Conservation (phyloP, 2,113 vertebrate species). For the Cyphomyrus discorhynchus region DNA sequence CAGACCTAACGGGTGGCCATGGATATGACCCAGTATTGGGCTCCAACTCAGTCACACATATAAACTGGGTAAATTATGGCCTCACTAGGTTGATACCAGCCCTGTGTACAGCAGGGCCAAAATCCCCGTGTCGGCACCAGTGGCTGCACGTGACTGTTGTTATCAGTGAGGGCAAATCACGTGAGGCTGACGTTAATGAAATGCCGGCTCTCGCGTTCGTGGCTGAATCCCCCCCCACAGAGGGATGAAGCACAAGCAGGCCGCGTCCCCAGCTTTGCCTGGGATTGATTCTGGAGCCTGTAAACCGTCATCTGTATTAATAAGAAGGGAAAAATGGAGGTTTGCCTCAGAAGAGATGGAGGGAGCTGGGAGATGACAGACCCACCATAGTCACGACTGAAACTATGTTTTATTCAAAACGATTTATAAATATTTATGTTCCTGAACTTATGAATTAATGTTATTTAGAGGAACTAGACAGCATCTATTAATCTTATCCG, state of each 20-base stretch:
- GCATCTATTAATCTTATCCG: neutral
- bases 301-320: neutral
- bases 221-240: neutral
- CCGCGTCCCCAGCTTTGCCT: too few species aligned
- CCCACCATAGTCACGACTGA: neutral
- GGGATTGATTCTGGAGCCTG: neutral
- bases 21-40: neutral
- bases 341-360: neutral
- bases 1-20: neutral
- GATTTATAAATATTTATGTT: slow-evolving; percentile 9
- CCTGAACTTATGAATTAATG: neutral
- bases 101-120: neutral
- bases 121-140: neutral
- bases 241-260: neutral
- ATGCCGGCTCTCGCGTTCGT: neutral
- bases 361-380: neutral
- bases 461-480: neutral
- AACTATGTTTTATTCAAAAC: neutral
- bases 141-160: neutral
- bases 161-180: neutral
- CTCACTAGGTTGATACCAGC: neutral
- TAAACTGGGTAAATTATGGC: neutral
- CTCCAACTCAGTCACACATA: neutral
- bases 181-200: neutral
- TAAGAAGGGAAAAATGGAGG: neutral